Base-by-base conservation (phyloP, 2,113 vertebrate genomes). In the Vulpes vulpes region DNA sequence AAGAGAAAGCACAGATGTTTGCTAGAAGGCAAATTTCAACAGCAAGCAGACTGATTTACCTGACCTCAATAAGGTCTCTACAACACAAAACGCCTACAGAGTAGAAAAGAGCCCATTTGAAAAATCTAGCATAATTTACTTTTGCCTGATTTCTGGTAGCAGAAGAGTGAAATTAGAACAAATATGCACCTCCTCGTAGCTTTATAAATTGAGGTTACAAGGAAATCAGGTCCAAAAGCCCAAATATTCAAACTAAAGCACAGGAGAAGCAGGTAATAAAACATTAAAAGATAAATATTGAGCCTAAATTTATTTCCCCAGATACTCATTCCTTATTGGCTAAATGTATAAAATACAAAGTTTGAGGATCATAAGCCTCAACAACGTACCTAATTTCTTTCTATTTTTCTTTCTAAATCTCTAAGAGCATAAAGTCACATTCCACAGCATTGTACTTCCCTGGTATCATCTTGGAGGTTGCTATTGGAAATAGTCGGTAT, bases 1-100 rank as follows among this genome's bases (percentile, higher is more conserved):
- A 98, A 98, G 94, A 97, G 98, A 98, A 98, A 98, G 97, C 98
- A 98, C 94, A 98, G 98, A 98, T 98, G 98, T 98, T 98, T 98
- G 98, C 98, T 98, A 98, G 93, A 98, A 99, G 98, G 98, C 98
- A 96, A 95, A 98, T 97, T 97, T 98, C 96, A 97, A 98, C 92
- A 99, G 98, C 98, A 99, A 98, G 98, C 98, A 98, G 98, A 98
- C 97, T 98, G 98, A 97, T 86, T 95, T 95, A 97, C 92, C 55
- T 98, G 94, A 98, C 96, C 96, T 64, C 97, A 94, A 97, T 91
- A 96, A 96, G 84, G 91, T 95, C 84, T 97, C 97, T 97, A 76
- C 11, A 94, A 96, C 91, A 98, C 53, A 96, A 97, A 98, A 97
- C 8, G 0, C 89, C 84, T 23, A 97, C 25, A 67, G 82, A 91